Evolutionary conservation across 2,113 vertebrate species (phyloP).

Genomic region (Microcebus ravelobensis): DNA sequence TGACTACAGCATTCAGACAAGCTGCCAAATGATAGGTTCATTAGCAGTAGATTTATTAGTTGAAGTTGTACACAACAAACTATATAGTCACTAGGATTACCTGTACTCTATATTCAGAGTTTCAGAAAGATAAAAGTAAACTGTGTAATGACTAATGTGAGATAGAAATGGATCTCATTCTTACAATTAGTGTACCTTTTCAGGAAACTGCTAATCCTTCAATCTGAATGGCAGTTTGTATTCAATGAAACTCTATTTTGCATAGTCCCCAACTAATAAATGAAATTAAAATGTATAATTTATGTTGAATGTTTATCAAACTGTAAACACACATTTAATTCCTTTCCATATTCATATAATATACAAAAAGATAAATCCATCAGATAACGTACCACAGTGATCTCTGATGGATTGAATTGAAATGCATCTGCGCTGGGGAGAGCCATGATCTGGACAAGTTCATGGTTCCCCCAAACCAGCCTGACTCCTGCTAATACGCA

Average conservation of each 20-base stretch:
- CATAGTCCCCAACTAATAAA: conserved; percentile 69
- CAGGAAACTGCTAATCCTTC: conserved; percentile 58
- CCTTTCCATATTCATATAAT: conserved; percentile 61
- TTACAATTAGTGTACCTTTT: conserved; percentile 56
- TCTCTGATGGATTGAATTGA: conserved; percentile 45
- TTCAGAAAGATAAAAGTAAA: not conserved
- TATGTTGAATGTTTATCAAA: conserved; percentile 67
- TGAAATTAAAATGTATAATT: conserved; percentile 78
- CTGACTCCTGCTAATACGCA: not conserved
- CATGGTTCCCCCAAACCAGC: not conserved
- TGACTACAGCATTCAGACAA: conserved; percentile 34
- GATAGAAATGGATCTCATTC: conserved; percentile 53
- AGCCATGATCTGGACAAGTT: not conserved
- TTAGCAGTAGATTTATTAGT: conserved; percentile 46
- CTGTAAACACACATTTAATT: conserved; percentile 66
- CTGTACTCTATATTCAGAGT: not conserved
- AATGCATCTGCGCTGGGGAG: not conserved
- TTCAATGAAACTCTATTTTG: conserved; percentile 19
- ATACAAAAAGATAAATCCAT: conserved; percentile 74
- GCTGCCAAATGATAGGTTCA: conserved; percentile 23
- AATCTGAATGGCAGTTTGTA: not conserved
- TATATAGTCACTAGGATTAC: not conserved
- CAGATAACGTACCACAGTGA: conserved; percentile 19
- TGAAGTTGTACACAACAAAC: not conserved
- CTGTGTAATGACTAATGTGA: not conserved